phyloP scores from a whole-genome alignment of 2,888 invertebrate species.

The Plebejus anna region DNA sequence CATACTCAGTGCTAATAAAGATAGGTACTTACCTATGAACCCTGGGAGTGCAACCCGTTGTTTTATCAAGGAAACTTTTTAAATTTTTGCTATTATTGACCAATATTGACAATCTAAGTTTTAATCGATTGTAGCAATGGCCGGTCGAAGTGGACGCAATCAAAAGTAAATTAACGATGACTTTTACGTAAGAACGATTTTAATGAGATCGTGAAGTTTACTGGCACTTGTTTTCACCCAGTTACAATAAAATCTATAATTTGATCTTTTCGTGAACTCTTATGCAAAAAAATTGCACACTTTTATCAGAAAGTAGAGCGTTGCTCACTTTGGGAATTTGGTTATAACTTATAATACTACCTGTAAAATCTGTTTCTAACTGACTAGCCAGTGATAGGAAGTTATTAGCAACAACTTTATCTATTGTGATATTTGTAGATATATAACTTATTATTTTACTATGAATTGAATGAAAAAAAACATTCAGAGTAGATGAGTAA shows the following conservation, averaged over 20 bases:
- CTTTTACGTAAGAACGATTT: constrained; percentile 22
- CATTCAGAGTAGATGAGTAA: too few relatives aligned
- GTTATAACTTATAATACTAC: too few relatives aligned
- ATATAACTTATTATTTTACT: too few relatives aligned
- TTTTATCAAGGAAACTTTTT: background rate
- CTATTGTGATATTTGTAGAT: too few relatives aligned
- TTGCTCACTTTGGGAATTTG: too few relatives aligned
- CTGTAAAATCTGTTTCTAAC: too few relatives aligned
- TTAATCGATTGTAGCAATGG: constrained; percentile 14
- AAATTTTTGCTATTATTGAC: background rate
- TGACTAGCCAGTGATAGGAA: too few relatives aligned
- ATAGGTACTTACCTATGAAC: background rate
- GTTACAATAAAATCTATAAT: constrained; percentile 8
- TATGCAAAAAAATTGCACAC: background rate
- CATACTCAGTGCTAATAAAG: too few relatives aligned
- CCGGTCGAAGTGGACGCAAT: constrained; percentile 11
- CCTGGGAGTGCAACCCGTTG: too few relatives aligned
- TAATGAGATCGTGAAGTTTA: constrained; percentile 23
- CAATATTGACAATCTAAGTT: background rate
- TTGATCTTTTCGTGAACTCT: constrained; percentile 15
- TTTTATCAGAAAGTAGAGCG: background rate
- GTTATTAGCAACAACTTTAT: too few relatives aligned
- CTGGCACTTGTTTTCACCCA: constrained; percentile 13
- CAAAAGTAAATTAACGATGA: constrained; percentile 22
- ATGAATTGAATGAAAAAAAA: too few relatives aligned